Evolutionary conservation across 1,140 invertebrate genomes (phyloP).

Genomic region (Sarcophaga peregrina): DNA sequence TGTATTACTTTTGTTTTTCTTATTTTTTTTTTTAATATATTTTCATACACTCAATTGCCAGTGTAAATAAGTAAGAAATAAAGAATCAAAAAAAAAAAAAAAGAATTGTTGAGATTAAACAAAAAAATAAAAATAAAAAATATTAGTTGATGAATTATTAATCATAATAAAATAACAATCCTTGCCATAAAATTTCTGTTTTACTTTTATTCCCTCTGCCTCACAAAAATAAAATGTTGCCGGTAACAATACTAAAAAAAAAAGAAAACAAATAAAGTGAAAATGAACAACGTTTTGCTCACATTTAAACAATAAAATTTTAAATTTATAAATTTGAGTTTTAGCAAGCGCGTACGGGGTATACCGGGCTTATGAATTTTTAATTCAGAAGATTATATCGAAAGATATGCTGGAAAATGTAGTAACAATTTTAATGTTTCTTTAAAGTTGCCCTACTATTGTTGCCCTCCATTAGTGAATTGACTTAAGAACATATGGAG

Average conservation of each 20-base stretch:
- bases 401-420: neutral
- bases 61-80: too few species aligned
- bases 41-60: too few species aligned
- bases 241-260: too few species aligned
- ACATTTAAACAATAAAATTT: conserved; percentile 4
- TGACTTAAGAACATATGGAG: too few species aligned
- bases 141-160: conserved; percentile 12
- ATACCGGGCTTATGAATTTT: neutral
- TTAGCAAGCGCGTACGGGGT: neutral
- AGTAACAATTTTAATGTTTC: too few species aligned
- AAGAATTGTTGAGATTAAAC: neutral
- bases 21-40: too few species aligned
- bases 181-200: neutral
- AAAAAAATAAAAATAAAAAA: neutral
- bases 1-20: too few species aligned
- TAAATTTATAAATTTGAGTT: neutral
- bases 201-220: neutral
- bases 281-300: neutral
- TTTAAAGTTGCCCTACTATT: too few species aligned
- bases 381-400: neutral
- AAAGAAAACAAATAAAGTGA: neutral
- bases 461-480: too few species aligned
- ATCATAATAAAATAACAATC: conserved; percentile 25
- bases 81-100: too few species aligned
- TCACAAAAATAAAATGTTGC: too few species aligned